These are phyloP conservation scores for Girardinichthys multiradiatus DNA, from an alignment of 2,113 vertebrate genomes.

Conservation along the genomic window DNA sequence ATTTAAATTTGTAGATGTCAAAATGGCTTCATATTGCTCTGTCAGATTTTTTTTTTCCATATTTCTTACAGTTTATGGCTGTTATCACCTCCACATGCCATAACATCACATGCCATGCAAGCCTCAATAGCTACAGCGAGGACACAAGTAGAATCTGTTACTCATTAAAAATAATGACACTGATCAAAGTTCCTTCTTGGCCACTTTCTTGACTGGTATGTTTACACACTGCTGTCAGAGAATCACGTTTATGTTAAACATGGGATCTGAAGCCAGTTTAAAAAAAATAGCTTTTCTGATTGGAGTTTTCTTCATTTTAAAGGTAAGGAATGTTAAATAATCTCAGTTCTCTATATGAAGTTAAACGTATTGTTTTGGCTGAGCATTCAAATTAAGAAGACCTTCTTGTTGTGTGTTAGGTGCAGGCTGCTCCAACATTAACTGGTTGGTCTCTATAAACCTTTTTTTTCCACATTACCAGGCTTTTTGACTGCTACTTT, in stretches of 20 bases:
- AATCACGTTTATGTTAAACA: constrained; percentile 30
- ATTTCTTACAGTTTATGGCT: constrained; percentile 1
- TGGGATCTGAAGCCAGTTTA: constrained; percentile 35
- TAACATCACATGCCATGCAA: background rate
- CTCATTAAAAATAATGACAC: constrained; percentile 36
- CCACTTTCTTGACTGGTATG: constrained; percentile 26
- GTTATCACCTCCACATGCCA: background rate
- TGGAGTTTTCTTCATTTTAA: constrained; percentile 46
- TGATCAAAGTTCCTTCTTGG: constrained; percentile 67
- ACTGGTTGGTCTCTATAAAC: constrained; percentile 45
- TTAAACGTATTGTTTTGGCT: background rate
- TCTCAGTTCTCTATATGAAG: background rate
- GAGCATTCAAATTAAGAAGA: background rate
- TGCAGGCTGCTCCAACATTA: constrained; percentile 50
- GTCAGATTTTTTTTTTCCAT: background rate
- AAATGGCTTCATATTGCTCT: background rate
- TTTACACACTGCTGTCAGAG: constrained; percentile 11
- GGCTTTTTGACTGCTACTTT: background rate
- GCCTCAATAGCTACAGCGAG: background rate
- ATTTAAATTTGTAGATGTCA: background rate
- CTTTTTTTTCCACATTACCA: background rate
- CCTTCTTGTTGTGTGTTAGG: constrained; percentile 47
- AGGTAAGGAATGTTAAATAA: constrained; percentile 46
- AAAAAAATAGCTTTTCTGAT: constrained; percentile 38
- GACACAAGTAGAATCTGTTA: constrained; percentile 34